These are phyloP conservation scores for Carollia perspicillata DNA, from an alignment of 2,113 vertebrate species.

Conservation along the genomic window DNA sequence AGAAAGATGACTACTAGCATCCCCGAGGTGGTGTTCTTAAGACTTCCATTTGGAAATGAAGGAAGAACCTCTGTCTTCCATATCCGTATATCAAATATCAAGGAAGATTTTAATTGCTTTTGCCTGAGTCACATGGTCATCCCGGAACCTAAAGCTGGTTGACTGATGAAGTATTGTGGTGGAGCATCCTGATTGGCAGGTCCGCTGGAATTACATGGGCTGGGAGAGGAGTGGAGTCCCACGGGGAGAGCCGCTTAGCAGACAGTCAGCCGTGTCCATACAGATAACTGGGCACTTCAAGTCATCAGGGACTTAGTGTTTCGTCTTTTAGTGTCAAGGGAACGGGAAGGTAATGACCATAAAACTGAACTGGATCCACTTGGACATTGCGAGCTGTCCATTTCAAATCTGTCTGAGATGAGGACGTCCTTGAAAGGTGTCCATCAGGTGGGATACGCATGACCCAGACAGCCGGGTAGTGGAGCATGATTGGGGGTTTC, in stretches of 20 bases:
- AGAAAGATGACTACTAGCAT: neutral
- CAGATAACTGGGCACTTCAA: neutral
- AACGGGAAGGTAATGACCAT: neutral
- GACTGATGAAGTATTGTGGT: neutral
- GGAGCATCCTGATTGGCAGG: neutral
- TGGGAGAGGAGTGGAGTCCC: neutral
- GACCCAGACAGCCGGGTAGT: neutral
- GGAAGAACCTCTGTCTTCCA: neutral
- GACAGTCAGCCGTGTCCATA: neutral
- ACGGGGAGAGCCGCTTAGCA: neutral
- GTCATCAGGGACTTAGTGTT: neutral
- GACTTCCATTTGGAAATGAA: neutral
- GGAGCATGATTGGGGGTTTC: neutral
- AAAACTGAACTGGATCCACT: neutral
- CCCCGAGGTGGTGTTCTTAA: neutral
- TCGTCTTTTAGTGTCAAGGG: neutral
- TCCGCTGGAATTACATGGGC: neutral
- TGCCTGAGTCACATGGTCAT: neutral
- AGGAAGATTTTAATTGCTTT: neutral
- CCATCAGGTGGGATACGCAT: neutral
- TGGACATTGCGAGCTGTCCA: neutral
- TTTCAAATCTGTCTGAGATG: neutral
- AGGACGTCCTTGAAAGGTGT: neutral
- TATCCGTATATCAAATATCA: neutral
- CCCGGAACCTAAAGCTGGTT: neutral